Conservation (phyloP, 2,797 vertebrate species). For the Acestrorhynchus altus region DNA sequence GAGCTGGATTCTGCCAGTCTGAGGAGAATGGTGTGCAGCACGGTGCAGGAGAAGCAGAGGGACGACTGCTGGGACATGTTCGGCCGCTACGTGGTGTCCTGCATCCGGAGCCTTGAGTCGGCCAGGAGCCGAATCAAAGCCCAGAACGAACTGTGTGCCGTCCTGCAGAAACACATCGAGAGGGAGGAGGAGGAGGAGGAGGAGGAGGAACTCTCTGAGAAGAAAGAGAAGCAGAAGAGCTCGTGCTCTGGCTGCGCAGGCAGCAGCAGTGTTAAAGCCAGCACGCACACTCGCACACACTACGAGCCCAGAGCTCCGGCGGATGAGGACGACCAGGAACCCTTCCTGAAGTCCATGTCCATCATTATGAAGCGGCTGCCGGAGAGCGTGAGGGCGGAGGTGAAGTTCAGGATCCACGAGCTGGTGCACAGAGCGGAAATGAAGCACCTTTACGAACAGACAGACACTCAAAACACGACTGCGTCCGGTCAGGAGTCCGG, state of each 20-base stretch:
- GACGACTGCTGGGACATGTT: conserved; percentile 40
- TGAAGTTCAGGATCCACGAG: conserved; percentile 46
- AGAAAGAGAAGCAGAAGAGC: neutral
- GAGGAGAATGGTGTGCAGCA: conserved; percentile 11
- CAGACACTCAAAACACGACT: neutral
- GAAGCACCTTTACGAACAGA: conserved; percentile 33
- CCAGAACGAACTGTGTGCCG: conserved; percentile 28
- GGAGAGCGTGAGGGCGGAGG: conserved; percentile 13
- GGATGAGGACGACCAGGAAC: conserved; percentile 38
- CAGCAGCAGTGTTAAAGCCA: neutral
- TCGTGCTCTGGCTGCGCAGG: neutral
- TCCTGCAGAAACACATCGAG: conserved; percentile 39
- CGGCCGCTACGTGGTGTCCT: conserved; percentile 33
- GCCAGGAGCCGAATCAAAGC: neutral
- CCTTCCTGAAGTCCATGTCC: conserved; percentile 47
- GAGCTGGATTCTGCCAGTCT: conserved; percentile 16
- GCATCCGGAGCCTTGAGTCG: conserved; percentile 30
- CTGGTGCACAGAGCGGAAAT: conserved; percentile 45
- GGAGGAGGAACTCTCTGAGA: too few species aligned
- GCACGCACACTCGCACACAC: neutral
- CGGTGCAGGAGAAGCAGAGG: conserved; percentile 13
- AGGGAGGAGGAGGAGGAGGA: conserved; percentile 2
- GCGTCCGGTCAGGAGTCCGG: neutral
- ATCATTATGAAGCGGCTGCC: conserved; percentile 43
- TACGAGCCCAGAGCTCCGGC: neutral